Conservation (phyloP, 1,140 invertebrate genomes). For the Papilio helenus region DNA sequence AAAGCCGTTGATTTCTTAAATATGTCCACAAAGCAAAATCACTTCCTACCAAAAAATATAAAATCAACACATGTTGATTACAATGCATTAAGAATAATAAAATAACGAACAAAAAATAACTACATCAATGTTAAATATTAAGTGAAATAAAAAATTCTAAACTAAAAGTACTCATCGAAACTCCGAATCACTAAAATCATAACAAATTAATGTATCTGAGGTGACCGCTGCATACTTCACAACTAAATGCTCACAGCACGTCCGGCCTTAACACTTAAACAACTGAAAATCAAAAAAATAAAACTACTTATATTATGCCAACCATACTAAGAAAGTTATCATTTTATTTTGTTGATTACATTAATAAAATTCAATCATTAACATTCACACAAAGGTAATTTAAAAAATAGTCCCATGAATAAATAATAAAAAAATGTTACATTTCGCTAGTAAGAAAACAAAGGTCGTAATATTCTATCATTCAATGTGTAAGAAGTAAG, state of each 20-base stretch:
- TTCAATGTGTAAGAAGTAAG: neutral
- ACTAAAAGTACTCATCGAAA: conserved; percentile 24
- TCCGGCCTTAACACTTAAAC: neutral
- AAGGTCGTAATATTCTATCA: neutral
- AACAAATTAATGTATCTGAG: neutral
- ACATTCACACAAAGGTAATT: neutral
- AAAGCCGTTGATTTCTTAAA: conserved; percentile 46
- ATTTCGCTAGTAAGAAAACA: neutral
- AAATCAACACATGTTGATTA: conserved; percentile 48
- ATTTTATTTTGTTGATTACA: neutral
- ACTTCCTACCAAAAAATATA: conserved; percentile 49
- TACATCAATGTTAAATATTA: conserved; percentile 27
- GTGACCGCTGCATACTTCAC: neutral
- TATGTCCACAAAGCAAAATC: conserved; percentile 50
- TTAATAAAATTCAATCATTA: neutral
- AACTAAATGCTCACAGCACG: neutral
- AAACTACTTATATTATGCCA: conserved; percentile 13
- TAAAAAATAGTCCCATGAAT: neutral
- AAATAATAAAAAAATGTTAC: neutral
- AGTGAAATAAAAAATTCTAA: conserved; percentile 43
- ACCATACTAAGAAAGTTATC: neutral
- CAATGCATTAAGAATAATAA: conserved; percentile 39
- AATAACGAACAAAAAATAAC: conserved; percentile 23
- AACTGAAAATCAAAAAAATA: conserved; percentile 12
- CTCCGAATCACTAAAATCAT: conserved; percentile 15